A percentile compares a stretch with the other conserved stretches of the same genome.
These are phyloP conservation scores for Julus scandinavius DNA, from an alignment of 2,888 invertebrate genomes.

Conservation along the genomic window DNA sequence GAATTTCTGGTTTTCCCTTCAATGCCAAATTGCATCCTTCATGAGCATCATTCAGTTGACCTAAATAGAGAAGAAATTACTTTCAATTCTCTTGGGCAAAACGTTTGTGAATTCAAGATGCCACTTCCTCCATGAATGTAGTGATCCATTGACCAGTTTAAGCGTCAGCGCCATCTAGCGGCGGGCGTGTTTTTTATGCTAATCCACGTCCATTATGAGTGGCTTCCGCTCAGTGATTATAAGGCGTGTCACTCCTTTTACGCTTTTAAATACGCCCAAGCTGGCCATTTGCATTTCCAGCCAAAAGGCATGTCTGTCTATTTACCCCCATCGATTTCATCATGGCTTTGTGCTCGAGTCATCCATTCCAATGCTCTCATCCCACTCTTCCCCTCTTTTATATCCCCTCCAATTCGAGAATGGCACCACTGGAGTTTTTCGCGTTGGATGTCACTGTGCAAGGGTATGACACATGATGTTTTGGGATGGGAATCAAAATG, in stretches of 20 bases:
- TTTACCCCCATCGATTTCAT: slow-evolving; percentile 1
- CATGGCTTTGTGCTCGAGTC: background rate
- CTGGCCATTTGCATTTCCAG: background rate
- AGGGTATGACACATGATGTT: background rate
- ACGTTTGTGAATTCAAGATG: background rate
- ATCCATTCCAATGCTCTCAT: background rate
- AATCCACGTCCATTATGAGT: background rate
- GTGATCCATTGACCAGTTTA: background rate
- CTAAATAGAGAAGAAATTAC: no score
- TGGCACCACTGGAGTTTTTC: background rate
- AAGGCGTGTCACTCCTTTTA: background rate
- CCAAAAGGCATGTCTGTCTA: background rate
- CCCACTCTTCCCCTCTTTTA: background rate
- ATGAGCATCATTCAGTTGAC: no score
- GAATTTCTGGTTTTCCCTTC: no score
- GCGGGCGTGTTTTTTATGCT: background rate
- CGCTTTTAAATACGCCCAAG: background rate
- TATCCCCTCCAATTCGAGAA: background rate
- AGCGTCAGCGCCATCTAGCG: background rate
- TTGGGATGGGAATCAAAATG: background rate
- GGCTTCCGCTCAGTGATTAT: background rate
- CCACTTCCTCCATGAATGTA: background rate
- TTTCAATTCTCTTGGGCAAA: background rate
- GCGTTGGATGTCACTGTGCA: background rate
- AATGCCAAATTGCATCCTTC: no score